Conservation (phyloP, 2,888 invertebrate species). For the Operophtera brumata region DNA sequence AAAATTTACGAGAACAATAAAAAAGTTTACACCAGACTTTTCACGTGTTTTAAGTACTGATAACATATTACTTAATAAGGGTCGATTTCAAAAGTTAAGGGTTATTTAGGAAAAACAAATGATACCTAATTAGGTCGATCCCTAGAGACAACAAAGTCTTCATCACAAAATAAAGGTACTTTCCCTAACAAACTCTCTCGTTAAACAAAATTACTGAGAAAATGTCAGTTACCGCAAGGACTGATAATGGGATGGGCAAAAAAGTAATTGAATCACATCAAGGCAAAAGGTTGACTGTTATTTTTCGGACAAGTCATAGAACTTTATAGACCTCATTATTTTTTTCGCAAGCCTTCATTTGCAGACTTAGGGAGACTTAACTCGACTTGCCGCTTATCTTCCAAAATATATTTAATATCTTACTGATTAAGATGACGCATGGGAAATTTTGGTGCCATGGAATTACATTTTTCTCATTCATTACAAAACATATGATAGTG, state of each 20-base stretch:
- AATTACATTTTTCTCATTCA: too few species aligned
- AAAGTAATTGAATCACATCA: constrained; percentile 33
- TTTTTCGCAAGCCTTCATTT: constrained; percentile 8
- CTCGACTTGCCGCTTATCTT: neutral
- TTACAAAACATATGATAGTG: too few species aligned
- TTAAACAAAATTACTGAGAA: constrained; percentile 33
- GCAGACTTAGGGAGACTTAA: constrained; percentile 2
- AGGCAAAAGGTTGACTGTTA: constrained; percentile 23
- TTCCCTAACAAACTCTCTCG: constrained; percentile 32
- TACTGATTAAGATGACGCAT: too few species aligned
- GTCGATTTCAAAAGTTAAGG: neutral
- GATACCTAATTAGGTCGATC: too few species aligned
- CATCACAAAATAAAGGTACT: constrained; percentile 18
- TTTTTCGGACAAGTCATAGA: constrained; percentile 24
- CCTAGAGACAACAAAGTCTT: neutral
- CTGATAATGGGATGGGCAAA: constrained; percentile 30
- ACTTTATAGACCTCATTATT: constrained; percentile 25
- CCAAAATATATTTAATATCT: too few species aligned
- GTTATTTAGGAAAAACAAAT: neutral
- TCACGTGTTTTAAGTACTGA: too few species aligned
- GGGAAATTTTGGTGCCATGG: too few species aligned
- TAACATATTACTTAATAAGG: too few species aligned
- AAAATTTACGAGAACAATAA: too few species aligned
- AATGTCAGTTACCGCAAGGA: constrained; percentile 22
- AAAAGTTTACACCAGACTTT: too few species aligned